These are phyloP conservation scores for Protonibea diacanthus DNA, from an alignment of 2,797 vertebrate genomes.

Conservation along the genomic window DNA sequence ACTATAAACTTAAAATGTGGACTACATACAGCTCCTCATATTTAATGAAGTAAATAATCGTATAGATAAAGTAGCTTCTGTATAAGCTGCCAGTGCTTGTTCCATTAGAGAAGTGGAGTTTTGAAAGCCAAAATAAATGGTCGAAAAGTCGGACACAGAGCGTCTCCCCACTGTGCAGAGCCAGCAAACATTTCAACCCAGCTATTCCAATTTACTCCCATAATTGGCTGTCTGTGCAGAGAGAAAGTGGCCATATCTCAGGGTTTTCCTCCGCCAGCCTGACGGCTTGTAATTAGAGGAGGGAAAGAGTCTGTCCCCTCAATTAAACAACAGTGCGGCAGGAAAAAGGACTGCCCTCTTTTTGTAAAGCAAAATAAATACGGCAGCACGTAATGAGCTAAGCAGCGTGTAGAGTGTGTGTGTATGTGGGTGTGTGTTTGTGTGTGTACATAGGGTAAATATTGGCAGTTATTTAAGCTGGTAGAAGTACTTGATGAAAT, in stretches of 20 bases:
- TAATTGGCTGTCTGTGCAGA: constrained; percentile 68
- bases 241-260: constrained; percentile 65
- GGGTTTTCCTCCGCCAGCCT: constrained; percentile 54
- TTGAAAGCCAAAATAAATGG: constrained; percentile 41
- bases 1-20: neutral
- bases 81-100: neutral
- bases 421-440: constrained; percentile 24
- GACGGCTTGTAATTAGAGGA: constrained; percentile 88
- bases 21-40: neutral
- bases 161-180: constrained; percentile 53
- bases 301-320: constrained; percentile 91
- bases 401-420: neutral
- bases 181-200: constrained; percentile 69
- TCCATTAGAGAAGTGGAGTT: constrained; percentile 7
- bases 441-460: constrained; percentile 83
- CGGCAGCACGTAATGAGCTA: constrained; percentile 39
- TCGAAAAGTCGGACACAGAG: constrained; percentile 27
- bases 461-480: constrained; percentile 84
- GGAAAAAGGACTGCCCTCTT: constrained; percentile 92
- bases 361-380: constrained; percentile 75
- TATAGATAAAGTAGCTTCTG: neutral
- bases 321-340: constrained; percentile 88
- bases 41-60: neutral
- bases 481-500: constrained; percentile 57
- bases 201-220: constrained; percentile 66